These are phyloP conservation scores for Pinctada fucata DNA, from an alignment of 2,888 invertebrate genomes.

Conservation along the genomic window DNA sequence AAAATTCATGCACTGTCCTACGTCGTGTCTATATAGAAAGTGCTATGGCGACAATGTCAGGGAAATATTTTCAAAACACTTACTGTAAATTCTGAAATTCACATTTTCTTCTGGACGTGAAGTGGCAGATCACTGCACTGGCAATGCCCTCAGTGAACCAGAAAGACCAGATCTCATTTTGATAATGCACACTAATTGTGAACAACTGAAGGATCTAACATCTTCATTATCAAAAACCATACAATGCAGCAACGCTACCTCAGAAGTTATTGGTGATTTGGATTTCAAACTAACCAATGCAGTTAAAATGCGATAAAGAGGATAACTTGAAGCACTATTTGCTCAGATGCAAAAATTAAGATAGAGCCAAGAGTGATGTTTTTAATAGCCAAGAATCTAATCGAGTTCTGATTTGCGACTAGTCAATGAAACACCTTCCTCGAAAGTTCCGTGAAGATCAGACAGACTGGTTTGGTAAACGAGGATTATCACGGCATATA, in stretches of 20 bases:
- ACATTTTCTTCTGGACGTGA: slow-evolving; percentile 1
- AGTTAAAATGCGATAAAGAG: no score
- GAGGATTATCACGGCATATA: slow-evolving; percentile 12
- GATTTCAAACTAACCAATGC: no score
- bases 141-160: slow-evolving; percentile 13
- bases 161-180: neutral
- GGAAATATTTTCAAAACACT: no score
- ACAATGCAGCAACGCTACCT: no score
- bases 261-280: no score
- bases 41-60: no score
- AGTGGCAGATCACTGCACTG: slow-evolving; percentile 20
- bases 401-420: slow-evolving; percentile 7
- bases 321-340: neutral
- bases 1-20: no score
- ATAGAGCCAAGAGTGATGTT: neutral
- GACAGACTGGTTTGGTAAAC: neutral
- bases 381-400: neutral
- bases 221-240: slow-evolving; percentile 1
- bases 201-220: slow-evolving; percentile 9
- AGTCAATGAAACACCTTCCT: slow-evolving; percentile 25
- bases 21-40: no score
- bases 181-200: slow-evolving; percentile 13
- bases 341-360: slow-evolving; percentile 17
- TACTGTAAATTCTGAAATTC: neutral
- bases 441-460: slow-evolving; percentile 10